phyloP scores from a whole-genome alignment of 2,113 vertebrate species.

The Atlantisia rogersi region DNA sequence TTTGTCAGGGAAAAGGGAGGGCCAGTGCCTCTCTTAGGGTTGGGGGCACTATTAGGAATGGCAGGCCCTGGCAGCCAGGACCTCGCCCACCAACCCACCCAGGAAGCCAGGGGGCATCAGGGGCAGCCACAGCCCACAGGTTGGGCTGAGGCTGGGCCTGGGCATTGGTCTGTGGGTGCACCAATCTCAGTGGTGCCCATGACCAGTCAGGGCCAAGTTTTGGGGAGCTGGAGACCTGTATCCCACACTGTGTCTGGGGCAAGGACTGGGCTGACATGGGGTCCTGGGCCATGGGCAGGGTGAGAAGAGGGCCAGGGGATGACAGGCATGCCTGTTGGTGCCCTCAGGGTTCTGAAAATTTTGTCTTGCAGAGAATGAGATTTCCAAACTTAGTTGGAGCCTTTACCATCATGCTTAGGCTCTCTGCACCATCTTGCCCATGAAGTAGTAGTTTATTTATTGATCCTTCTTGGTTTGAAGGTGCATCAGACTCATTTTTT shows the following conservation, averaged over 20 bases:
- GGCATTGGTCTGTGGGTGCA: too few relatives aligned
- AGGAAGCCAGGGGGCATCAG: too few relatives aligned
- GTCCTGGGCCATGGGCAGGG: neutral
- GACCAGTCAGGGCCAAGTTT: neutral
- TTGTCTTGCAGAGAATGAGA: neutral
- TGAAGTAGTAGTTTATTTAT: neutral
- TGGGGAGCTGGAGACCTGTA: neutral
- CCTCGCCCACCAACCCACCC: too few relatives aligned
- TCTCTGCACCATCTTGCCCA: neutral
- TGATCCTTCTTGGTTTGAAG: neutral
- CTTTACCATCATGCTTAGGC: neutral
- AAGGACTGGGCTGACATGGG: neutral
- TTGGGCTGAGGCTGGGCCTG: neutral
- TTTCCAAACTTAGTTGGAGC: neutral
- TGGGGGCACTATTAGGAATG: rapidly evolving
- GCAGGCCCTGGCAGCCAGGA: neutral
- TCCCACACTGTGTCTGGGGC: too few relatives aligned
- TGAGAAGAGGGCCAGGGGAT: neutral
- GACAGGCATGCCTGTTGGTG: neutral
- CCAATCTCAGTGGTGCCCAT: rapidly evolving
- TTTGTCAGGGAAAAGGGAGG: neutral
- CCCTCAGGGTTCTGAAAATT: neutral
- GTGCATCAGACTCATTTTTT: rapidly evolving
- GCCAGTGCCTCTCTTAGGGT: neutral
- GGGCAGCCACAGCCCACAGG: neutral